phyloP scores from a whole-genome alignment of 2,797 vertebrate genomes.

The Sebastes iracundus region DNA sequence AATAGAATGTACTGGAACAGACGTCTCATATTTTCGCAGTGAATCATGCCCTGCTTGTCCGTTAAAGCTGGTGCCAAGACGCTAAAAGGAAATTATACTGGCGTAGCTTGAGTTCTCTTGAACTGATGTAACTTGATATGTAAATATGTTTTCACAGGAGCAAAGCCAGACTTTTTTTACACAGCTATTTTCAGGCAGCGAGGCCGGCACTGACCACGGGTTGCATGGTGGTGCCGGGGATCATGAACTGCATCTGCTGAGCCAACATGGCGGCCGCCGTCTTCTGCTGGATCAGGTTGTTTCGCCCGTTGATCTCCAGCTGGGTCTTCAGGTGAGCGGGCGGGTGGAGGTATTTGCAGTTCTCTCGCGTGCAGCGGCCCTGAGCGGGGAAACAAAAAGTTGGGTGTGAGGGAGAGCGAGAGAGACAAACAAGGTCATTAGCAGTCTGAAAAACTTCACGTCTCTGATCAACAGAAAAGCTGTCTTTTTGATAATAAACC shows the following conservation, averaged over 20 bases:
- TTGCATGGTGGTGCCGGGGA: constrained; percentile 93
- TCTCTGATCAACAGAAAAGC: constrained; percentile 27
- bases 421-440: constrained; percentile 25
- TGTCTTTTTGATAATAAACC: constrained; percentile 19
- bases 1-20: not conserved
- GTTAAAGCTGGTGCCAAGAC: not conserved
- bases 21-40: not conserved
- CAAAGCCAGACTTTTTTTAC: not conserved
- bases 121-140: not conserved
- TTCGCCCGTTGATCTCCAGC: constrained; percentile 96
- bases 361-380: constrained; percentile 96
- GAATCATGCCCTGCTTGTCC: not conserved
- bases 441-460: constrained; percentile 5
- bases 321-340: constrained; percentile 97
- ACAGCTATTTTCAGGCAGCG: constrained; percentile 7
- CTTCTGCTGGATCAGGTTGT: constrained; percentile 98
- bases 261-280: constrained; percentile 97
- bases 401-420: too few relatives aligned
- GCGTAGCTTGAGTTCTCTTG: not conserved
- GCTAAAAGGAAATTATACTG: not conserved
- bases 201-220: constrained; percentile 88
- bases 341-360: constrained; percentile 98
- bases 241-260: constrained; percentile 98
- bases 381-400: constrained; percentile 47
- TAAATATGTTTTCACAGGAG: not conserved